Percentiles rank a stretch among this genome's conserved stretches.
phyloP scores from a whole-genome alignment of 2,797 vertebrate species.

The Orestias chungarensis region DNA sequence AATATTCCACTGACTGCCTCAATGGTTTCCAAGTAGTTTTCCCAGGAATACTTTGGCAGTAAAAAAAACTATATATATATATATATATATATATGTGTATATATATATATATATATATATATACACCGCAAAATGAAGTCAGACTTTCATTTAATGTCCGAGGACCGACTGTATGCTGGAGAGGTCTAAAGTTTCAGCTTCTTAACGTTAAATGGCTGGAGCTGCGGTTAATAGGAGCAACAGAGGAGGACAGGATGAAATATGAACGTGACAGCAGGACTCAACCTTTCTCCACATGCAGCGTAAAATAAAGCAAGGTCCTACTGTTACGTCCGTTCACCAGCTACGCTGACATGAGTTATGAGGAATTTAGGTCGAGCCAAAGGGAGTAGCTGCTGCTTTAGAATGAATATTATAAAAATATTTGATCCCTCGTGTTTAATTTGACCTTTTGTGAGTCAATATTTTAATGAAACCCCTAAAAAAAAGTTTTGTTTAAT shows the following conservation, averaged over 20 bases:
- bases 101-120: background rate
- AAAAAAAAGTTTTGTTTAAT: too few species aligned
- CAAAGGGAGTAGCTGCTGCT: background rate
- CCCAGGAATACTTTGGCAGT: constrained; percentile 40
- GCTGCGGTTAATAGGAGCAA: constrained; percentile 16
- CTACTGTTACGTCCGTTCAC: background rate
- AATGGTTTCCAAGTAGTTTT: constrained; percentile 46
- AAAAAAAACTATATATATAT: background rate
- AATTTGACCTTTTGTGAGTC: too few species aligned
- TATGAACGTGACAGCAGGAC: constrained; percentile 3
- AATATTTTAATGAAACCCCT: too few species aligned
- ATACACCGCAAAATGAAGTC: constrained; percentile 16
- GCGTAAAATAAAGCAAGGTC: background rate
- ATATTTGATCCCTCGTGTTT: too few species aligned
- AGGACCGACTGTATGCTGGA: constrained; percentile 15
- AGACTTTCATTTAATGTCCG: constrained; percentile 41
- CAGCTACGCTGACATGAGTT: background rate
- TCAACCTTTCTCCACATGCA: constrained; percentile 6
- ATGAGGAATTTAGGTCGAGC: constrained; percentile 2
- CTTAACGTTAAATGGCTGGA: constrained; percentile 27
- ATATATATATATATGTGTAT: background rate
- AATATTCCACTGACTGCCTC: constrained; percentile 29
- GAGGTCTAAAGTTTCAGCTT: constrained; percentile 27
- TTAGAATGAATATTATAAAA: too few species aligned
- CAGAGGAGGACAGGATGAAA: constrained; percentile 17